A percentile compares a stretch with the other conserved stretches of the same genome.
These are phyloP conservation scores for Pitangus sulphuratus DNA, from an alignment of 2,797 vertebrate genomes.

Conservation along the genomic window DNA sequence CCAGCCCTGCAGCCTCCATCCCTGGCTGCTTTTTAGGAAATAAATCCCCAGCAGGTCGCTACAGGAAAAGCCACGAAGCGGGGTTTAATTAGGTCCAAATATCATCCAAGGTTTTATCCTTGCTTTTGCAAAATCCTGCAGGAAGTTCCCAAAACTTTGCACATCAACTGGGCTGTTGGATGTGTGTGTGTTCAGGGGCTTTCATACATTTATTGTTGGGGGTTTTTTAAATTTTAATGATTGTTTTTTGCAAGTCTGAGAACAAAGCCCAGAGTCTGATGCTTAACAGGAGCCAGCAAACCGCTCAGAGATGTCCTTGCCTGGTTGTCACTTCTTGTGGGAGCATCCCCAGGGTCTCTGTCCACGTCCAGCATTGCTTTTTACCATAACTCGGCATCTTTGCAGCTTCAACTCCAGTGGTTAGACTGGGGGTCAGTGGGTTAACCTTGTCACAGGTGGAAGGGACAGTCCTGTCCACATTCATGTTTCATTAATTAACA, in stretches of 20 bases:
- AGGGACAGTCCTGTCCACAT: accelerated
- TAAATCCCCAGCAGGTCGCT: accelerated
- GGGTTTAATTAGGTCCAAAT: background rate
- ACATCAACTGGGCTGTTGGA: accelerated
- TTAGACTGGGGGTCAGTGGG: background rate
- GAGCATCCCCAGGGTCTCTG: background rate
- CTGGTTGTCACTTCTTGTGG: accelerated
- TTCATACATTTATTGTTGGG: accelerated
- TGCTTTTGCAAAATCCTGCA: background rate
- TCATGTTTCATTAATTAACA: background rate
- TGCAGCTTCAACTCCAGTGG: background rate
- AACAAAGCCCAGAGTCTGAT: background rate
- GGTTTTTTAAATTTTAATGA: accelerated
- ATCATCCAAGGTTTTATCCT: background rate
- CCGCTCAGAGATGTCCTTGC: background rate
- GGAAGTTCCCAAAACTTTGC: background rate
- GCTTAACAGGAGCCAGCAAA: background rate
- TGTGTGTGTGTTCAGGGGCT: accelerated
- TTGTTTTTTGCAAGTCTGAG: background rate
- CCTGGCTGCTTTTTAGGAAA: background rate
- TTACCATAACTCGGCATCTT: background rate
- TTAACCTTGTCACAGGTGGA: background rate
- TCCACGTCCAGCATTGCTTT: background rate
- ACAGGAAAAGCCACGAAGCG: accelerated
- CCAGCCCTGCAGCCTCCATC: background rate